Evolutionary conservation across 2,888 invertebrate genomes (phyloP).

Genomic region (Nephrotoma guestfalica): DNA sequence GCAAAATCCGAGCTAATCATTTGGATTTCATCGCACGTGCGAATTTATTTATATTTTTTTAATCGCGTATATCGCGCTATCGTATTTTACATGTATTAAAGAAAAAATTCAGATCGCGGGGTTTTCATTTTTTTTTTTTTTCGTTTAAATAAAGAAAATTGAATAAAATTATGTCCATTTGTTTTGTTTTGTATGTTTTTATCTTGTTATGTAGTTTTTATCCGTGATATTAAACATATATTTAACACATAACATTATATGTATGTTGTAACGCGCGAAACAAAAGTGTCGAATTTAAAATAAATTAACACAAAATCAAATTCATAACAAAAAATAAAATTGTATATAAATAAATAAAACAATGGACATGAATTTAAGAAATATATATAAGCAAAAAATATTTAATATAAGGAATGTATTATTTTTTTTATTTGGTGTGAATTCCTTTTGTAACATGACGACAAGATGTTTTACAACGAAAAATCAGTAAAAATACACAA

Average conservation of each 20-base stretch:
- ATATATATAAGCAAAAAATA: neutral
- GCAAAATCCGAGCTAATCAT: neutral
- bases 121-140: neutral
- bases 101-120: neutral
- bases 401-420: neutral
- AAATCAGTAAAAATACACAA: conserved; percentile 1
- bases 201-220: neutral
- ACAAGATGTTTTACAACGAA: conserved; percentile 4
- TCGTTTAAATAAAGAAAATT: neutral
- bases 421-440: neutral
- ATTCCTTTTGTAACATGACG: conserved; percentile 3
- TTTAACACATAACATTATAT: neutral
- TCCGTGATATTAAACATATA: neutral
- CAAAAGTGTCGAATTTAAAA: conserved; percentile 4
- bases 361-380: conserved; percentile 3
- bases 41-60: neutral
- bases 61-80: neutral
- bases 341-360: neutral
- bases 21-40: neutral
- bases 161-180: neutral
- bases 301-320: conserved; percentile 4
- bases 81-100: neutral
- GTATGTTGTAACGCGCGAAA: neutral
- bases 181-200: neutral
- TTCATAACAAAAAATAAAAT: neutral